Evolutionary conservation across 2,888 invertebrate genomes (phyloP), one percentile per base, ranked within the genome.

Genomic region (Mythimna albipuncta): DNA sequence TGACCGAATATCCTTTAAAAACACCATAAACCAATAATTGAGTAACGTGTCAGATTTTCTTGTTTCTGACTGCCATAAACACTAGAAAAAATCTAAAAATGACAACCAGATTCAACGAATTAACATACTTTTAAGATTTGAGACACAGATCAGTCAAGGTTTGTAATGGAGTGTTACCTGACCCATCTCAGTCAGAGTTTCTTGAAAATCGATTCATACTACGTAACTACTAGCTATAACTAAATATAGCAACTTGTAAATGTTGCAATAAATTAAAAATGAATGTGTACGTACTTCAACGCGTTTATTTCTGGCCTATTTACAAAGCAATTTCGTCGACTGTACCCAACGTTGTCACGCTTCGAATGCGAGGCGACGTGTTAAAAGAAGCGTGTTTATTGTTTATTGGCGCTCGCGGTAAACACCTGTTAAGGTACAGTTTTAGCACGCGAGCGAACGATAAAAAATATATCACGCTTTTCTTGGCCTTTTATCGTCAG

Each of bases 301-400:
- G 1, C 19, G 41, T 41, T 26, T 65, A 54, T 41, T 54, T 41
- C 21, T 10, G 6, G 10, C 16, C n/a, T 35, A 6, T 52, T 52
- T 19, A 77, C 11, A 21, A 21, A 32, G 2, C 41, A 16, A 1
- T 38, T 69, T 69, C 6, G 7, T 50, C 38, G 41, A 61, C 52
- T 57, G 69, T 75, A 75, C 61, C 35, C 19, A 57, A 52, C 54
- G 67, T n/a, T 72, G 80, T 77, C 80, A 80, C 77, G 72, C 77
- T 70, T 26, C 35, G 57, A 73, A 73, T 68, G 47, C 69, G 64
- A 72, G 21, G 74, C 70, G 77, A 81, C 79, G 81, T 81, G 85
- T 79, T 81, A 83, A 85, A 85, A 85, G 75, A 79, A 85, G 64
- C 84, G 84, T 83, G 81, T 69, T 78, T 75, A 79, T 81, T 85